Evolutionary conservation across 2,797 vertebrate genomes (phyloP).

Genomic region (Paguma larvata): DNA sequence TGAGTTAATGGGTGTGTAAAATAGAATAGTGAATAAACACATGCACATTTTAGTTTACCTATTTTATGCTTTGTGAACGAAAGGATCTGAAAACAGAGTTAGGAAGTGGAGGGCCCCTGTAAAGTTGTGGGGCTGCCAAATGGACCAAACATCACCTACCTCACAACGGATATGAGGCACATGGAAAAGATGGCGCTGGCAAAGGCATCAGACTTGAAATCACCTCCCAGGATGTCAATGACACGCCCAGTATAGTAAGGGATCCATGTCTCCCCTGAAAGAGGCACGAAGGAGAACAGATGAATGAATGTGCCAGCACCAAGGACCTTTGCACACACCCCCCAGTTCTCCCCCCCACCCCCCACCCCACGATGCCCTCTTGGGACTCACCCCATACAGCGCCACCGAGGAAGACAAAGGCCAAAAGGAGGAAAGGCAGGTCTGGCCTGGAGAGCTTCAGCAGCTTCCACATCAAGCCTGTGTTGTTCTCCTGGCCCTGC

Average conservation of each 20-base stretch:
- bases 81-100: neutral
- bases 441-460: conserved; percentile 89
- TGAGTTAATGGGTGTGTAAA: neutral
- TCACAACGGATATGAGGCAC: conserved; percentile 90
- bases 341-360: neutral
- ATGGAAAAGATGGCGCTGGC: conserved; percentile 86
- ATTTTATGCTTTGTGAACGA: neutral
- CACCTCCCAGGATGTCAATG: conserved; percentile 89
- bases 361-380: accelerated
- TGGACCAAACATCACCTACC: conserved; percentile 86
- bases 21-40: neutral
- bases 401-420: conserved; percentile 90
- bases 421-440: conserved; percentile 82
- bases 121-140: neutral
- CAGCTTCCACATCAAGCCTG: conserved; percentile 85
- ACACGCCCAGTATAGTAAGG: conserved; percentile 92
- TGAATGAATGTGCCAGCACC: accelerated
- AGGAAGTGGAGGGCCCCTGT: neutral
- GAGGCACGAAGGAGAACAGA: neutral
- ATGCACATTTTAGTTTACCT: neutral
- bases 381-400: conserved; percentile 91
- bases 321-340: neutral
- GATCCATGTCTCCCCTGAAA: conserved; percentile 91
- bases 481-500: conserved; percentile 69
- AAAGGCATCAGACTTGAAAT: conserved; percentile 85